Evolutionary conservation across 2,113 vertebrate species (phyloP), one percentile per base, ranked within the genome.

Genomic region (Diphyllodes magnificus): DNA sequence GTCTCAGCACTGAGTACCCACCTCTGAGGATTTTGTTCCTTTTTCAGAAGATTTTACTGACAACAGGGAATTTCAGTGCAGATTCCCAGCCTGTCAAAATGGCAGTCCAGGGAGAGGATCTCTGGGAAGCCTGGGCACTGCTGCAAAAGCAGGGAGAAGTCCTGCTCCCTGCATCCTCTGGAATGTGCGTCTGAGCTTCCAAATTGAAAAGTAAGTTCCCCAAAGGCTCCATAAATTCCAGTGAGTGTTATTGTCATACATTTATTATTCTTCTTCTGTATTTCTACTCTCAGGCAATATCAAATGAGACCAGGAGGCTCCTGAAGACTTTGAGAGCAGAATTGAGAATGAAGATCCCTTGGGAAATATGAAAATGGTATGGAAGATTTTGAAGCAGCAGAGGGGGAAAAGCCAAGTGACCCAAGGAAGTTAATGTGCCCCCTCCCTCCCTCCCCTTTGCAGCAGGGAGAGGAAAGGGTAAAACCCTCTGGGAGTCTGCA

Each of bases 61-160:
- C 56, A 45, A 7, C 17, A 10, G 53, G 57, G 60, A 50, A 42
- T 59, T 66, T 12, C 33, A 7, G 28, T 2, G 33, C 5, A 2
- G 54, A 44, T 70, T 51, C 49, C 54, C 72, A 53, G 59, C 33
- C 37, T 22, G 31, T 14, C 24, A 56, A 9, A 11, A 16, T 1
- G 0, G 27, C 0, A 0, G 23, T 6, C 10, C 30, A 10, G 73
- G 37, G 51, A 53, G 17, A 51, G 27, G 42, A n/a, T 49, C 57
- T 28, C 50, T 2, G 0, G 39, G 60, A 28, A 70, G 31, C 11
- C 28, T 7, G 31, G 54, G 54, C 37, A 27, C 42, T 13, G 5
- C 57, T 4, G 5, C 56, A 23, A 30, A 75, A 70, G 10, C 30
- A 44, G 42, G 69, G 61, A 57, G 2, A 3, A 42, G 21, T 35